These are phyloP conservation scores for Helobdella robusta DNA, from an alignment of 2,888 invertebrate species.

Conservation along the genomic window DNA sequence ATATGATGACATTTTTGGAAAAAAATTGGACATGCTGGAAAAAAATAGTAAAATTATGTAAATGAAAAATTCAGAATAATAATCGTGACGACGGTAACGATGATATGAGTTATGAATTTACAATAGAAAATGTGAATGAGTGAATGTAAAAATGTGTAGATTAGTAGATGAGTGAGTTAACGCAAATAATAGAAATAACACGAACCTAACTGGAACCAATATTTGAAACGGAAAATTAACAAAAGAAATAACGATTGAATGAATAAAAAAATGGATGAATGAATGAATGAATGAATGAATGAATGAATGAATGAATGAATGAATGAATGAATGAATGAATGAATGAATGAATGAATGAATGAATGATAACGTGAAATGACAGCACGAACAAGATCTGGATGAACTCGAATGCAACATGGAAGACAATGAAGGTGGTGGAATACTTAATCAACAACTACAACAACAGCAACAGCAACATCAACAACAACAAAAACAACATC, in stretches of 20 bases:
- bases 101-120: neutral
- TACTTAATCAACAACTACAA: conserved; percentile 50
- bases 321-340: conserved; percentile 4
- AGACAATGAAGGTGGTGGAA: conserved; percentile 54
- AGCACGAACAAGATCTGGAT: conserved; percentile 55
- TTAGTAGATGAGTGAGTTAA: neutral
- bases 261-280: neutral
- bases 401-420: conserved; percentile 55
- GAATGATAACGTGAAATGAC: neutral
- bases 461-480: too few relatives aligned
- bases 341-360: neutral
- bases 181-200: neutral
- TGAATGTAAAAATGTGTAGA: neutral
- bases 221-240: too few relatives aligned
- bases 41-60: too few relatives aligned
- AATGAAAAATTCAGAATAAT: too few relatives aligned
- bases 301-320: neutral
- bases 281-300: neutral
- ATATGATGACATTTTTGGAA: too few relatives aligned
- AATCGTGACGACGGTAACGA: conserved; percentile 1
- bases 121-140: neutral
- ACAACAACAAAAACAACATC: too few relatives aligned
- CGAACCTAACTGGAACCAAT: neutral
- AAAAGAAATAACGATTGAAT: too few relatives aligned
- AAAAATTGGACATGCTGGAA: too few relatives aligned